A percentile compares a stretch with the other conserved stretches of the same genome.
Conservation (phyloP, 2,797 vertebrate genomes). For the Buceros bicornis region DNA sequence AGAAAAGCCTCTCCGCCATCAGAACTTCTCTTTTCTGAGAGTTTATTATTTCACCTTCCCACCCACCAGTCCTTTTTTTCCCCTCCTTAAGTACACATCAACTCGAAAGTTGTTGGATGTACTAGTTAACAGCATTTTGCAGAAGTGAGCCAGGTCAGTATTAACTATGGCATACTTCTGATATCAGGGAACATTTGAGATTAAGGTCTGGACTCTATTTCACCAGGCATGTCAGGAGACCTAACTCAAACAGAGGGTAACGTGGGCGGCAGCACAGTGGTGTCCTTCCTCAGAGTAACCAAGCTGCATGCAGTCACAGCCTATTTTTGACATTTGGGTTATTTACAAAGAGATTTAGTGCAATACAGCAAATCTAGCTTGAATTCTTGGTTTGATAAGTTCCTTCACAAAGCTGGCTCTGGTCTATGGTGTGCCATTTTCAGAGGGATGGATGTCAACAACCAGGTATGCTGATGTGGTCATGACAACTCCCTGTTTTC, state of each 20-base stretch:
- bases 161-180: neutral
- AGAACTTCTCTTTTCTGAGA: neutral
- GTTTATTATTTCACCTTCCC: neutral
- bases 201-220: neutral
- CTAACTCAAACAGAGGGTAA: neutral
- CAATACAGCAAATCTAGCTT: neutral
- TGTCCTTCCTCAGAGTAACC: neutral
- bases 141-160: neutral
- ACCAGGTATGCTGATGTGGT: neutral
- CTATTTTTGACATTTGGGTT: constrained; percentile 40
- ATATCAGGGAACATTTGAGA: neutral
- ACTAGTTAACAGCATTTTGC: neutral
- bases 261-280: fast-evolving
- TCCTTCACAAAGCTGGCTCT: neutral
- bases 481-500: fast-evolving
- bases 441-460: neutral
- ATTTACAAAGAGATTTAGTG: neutral
- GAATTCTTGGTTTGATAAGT: neutral
- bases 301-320: neutral
- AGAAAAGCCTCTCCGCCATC: neutral
- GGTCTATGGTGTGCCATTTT: neutral
- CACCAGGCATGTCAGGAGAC: fast-evolving
- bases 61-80: neutral
- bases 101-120: neutral
- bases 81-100: neutral